Base-by-base conservation (phyloP, 2,797 vertebrate species). In the Hirundo rustica region DNA sequence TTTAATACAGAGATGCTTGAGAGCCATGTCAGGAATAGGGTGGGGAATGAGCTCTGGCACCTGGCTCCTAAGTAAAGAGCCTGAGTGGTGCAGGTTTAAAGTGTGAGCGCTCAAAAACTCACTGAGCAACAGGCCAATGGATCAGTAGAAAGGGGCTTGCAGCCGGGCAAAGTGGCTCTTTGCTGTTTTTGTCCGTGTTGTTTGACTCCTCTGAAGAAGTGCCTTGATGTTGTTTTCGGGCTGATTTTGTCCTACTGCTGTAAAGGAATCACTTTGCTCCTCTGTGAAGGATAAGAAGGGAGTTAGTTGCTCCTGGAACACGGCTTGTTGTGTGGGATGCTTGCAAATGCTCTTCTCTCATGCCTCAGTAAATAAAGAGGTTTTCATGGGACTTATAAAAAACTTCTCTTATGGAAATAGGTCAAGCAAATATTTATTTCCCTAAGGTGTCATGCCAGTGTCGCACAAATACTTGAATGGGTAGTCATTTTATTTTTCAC, bases 371-470 rank as follows among this genome's bases (percentile, higher is more conserved):
- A 77, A 85, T 82, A 87, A 81, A 92, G 86, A 92, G 40, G 65
- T 91, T 83, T 95, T 85, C 34, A n/a, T 72, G 79, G 55, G 75
- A 74, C 55, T 89, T 79, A 29, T 13, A 10, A 81, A 58, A 81
- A 87, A 55, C 66, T 83, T 85, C 51, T 87, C 34, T 30, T 85
- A 54, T 64, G 47, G 65, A 92, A 95, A 68, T 50, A 85, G 79
- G 82, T 91, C 82, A 85, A 71, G 53, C 85, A 92, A 91, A 88
- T 92, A 89, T 61, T 95, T 92, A 68, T 92, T 91, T 77, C 82
- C 65, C 42, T 57, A 47, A 92, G 72, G 89, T 94, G 95, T 89
- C 50, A 29, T 51, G 61, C n/a, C 44, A 84, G 20, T 48, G 57
- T 83, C 88, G n/a, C 73, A 89, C 54, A 54, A 81, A 85, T 60